Evolutionary conservation across 64 coral and sea anemone genomes (phyloP), one percentile per base, ranked within the genome.

Genomic region (Pocillopora verrucosa): DNA sequence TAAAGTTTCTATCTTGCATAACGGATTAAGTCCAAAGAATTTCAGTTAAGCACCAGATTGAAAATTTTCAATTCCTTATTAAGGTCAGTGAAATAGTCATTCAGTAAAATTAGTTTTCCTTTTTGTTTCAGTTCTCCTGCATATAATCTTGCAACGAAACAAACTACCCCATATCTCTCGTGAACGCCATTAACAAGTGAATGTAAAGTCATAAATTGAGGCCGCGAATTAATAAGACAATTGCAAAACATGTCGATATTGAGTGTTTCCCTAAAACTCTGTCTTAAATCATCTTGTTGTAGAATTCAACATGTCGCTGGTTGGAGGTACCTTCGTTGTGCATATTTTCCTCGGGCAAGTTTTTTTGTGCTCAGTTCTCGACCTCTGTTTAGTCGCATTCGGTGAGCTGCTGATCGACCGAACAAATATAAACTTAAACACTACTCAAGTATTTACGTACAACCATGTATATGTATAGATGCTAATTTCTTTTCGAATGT

Each of bases 391-490:
- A 41, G 35, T 83, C 80, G 60, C 35, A 34, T 41, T 83, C 30
- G 22, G 19, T 24, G 67, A 70, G 19, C 75, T 45, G 19, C 38
- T 56, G 38, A 77, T 20, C 75, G 75, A 17, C 82, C 86, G 86
- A 76, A 56, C 76, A 78, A 88, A 76, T 79, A 86, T 87, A 80
- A 87, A 92, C 78, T 92, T 92, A 92, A 92, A 92, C 90, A 92
- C 78, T 87, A 41, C 61, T 80, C 77, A 76, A 87, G 83, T 92
- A 92, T 92, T 92, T 92, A 87, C 83, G 90, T 86, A 86, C 82
- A 81, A 61, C 70, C 72, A 19, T 92, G 90, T 92, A 92, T 92
- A 92, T 92, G 90, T 92, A 92, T 92, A 92, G 82, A 92, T 92
- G 90, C 90, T 78, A 92, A 92, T 92, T 72, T 74, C 67, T 72